phyloP scores from a whole-genome alignment of 2,888 invertebrate genomes.

The Graphium colonna region DNA sequence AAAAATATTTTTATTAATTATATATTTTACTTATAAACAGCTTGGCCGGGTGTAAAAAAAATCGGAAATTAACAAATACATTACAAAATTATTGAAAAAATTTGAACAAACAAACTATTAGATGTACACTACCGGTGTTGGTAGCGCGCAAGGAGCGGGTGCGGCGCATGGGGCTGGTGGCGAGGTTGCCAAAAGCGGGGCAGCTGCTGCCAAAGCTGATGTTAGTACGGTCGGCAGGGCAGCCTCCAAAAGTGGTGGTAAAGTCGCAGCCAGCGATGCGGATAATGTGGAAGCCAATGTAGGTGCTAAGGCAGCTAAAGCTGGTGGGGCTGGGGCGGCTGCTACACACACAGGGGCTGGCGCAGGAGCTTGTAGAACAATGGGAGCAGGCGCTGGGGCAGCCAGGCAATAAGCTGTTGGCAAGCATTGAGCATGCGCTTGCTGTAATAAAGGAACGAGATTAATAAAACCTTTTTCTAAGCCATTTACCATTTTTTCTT shows the following conservation, averaged over 20 bases:
- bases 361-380: slow-evolving; percentile 16
- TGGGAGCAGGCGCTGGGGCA: slow-evolving; percentile 26
- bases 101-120: too few relatives aligned
- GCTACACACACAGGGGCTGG: slow-evolving; percentile 13
- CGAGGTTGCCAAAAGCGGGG: slow-evolving; percentile 39
- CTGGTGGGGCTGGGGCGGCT: slow-evolving; percentile 16
- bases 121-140: slow-evolving; percentile 20
- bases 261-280: slow-evolving; percentile 32
- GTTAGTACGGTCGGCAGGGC: slow-evolving; percentile 47
- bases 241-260: slow-evolving; percentile 37
- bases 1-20: too few relatives aligned
- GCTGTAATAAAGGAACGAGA: too few relatives aligned
- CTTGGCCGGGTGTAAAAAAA: too few relatives aligned
- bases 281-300: slow-evolving; percentile 32
- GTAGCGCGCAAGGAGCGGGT: slow-evolving; percentile 14
- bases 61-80: too few relatives aligned
- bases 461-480: too few relatives aligned
- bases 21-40: too few relatives aligned
- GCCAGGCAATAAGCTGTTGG: slow-evolving; percentile 28
- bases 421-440: slow-evolving; percentile 31
- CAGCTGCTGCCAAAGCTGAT: slow-evolving; percentile 44
- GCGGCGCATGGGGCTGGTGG: slow-evolving; percentile 22
- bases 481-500: too few relatives aligned
- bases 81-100: too few relatives aligned
- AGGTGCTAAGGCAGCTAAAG: slow-evolving; percentile 28